phyloP scores from a whole-genome alignment of 2,113 vertebrate genomes.

The Anguilla rostrata region DNA sequence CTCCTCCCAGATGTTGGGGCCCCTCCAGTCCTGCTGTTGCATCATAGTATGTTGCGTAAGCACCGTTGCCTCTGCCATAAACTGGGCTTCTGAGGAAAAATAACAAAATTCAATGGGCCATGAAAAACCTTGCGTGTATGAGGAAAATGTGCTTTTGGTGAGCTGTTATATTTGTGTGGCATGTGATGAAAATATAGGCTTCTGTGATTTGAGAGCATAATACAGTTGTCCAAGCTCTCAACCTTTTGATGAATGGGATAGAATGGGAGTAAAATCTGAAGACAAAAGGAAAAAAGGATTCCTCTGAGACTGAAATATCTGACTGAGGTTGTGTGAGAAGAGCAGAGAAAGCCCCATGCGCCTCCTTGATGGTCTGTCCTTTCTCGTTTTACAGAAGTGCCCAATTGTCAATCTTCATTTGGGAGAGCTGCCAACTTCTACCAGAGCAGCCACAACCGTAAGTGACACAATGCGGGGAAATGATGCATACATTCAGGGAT shows the following conservation, averaged over 20 bases:
- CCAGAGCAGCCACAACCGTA: constrained; percentile 77
- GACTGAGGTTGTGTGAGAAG: neutral
- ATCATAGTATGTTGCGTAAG: neutral
- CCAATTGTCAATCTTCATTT: constrained; percentile 86
- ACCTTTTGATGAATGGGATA: neutral
- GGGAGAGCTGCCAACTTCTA: constrained; percentile 75
- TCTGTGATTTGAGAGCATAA: neutral
- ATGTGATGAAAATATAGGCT: neutral
- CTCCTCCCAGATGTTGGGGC: constrained; percentile 2
- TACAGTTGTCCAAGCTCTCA: neutral
- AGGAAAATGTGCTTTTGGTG: neutral
- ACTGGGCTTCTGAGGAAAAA: neutral
- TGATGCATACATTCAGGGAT: neutral
- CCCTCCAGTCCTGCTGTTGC: neutral
- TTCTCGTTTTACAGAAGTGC: constrained; percentile 76
- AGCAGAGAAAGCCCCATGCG: neutral
- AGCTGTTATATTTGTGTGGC: neutral
- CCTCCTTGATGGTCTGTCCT: neutral
- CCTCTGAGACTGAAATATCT: neutral
- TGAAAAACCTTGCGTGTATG: neutral
- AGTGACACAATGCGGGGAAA: constrained; percentile 39
- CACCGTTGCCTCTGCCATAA: neutral
- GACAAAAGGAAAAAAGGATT: neutral
- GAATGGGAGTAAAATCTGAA: neutral
- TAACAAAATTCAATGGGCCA: neutral